Evolutionary conservation across 2,888 invertebrate genomes (phyloP).

Genomic region (Atethmia centrago): DNA sequence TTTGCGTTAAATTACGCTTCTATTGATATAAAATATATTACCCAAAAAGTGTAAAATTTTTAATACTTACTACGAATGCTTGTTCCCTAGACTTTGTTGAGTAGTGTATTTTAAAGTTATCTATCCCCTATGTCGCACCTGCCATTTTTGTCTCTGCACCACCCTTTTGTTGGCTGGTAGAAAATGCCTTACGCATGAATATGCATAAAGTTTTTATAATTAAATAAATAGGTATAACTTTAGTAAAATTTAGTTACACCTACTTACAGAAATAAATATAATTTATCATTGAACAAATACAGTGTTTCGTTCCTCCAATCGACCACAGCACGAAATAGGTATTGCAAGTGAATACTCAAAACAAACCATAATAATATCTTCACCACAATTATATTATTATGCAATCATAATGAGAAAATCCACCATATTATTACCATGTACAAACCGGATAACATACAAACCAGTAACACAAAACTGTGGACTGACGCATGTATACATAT

Average conservation of each 20-base stretch:
- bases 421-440: constrained; percentile 4
- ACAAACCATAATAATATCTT: neutral
- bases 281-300: neutral
- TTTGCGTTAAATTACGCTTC: too few relatives aligned
- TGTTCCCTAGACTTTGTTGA: too few relatives aligned
- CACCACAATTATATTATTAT: constrained; percentile 8
- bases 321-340: neutral
- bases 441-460: constrained; percentile 9
- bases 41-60: too few relatives aligned
- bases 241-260: too few relatives aligned
- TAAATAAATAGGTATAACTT: neutral
- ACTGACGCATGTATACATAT: neutral
- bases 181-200: neutral
- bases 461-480: neutral
- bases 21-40: too few relatives aligned
- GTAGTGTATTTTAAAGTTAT: too few relatives aligned
- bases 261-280: too few relatives aligned
- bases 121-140: neutral
- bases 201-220: neutral
- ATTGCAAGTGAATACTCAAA: neutral
- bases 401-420: constrained; percentile 22
- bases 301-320: neutral
- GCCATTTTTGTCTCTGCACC: neutral
- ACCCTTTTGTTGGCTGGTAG: neutral
- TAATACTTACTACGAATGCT: too few relatives aligned